Percentiles rank a stretch among this genome's conserved stretches.
phyloP scores from a whole-genome alignment of 2,797 vertebrate genomes.

The Rhodeus uyekii region DNA sequence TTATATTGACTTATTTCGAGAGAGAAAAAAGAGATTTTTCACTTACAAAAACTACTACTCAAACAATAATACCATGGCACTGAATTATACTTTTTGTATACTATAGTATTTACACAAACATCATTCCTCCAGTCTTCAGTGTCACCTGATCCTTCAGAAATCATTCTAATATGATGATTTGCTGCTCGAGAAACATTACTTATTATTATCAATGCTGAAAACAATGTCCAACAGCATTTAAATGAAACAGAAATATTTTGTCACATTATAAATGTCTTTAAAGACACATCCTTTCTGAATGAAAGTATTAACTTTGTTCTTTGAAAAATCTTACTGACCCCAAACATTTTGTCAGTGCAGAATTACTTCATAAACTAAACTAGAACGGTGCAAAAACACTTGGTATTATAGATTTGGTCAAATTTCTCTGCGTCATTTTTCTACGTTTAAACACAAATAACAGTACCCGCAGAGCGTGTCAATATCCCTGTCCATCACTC shows the following conservation, averaged over 20 bases:
- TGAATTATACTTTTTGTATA: neutral
- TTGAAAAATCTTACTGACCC: neutral
- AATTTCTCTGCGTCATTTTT: neutral
- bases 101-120: neutral
- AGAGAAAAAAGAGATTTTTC: neutral
- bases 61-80: neutral
- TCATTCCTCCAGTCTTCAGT: neutral
- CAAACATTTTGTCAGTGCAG: neutral
- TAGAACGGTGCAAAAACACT: neutral
- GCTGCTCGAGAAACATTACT: neutral
- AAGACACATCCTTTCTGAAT: neutral
- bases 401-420: neutral
- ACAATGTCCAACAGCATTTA: neutral
- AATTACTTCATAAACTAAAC: neutral
- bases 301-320: neutral
- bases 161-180: neutral
- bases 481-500: conserved; percentile 16
- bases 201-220: neutral
- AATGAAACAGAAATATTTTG: neutral
- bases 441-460: neutral
- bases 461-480: neutral
- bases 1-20: conserved; percentile 14
- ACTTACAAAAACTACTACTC: neutral
- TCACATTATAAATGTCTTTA: neutral
- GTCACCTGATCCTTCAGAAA: neutral